Evolutionary conservation across 1,140 invertebrate genomes (phyloP).

Genomic region (Drosophila grimshawi): DNA sequence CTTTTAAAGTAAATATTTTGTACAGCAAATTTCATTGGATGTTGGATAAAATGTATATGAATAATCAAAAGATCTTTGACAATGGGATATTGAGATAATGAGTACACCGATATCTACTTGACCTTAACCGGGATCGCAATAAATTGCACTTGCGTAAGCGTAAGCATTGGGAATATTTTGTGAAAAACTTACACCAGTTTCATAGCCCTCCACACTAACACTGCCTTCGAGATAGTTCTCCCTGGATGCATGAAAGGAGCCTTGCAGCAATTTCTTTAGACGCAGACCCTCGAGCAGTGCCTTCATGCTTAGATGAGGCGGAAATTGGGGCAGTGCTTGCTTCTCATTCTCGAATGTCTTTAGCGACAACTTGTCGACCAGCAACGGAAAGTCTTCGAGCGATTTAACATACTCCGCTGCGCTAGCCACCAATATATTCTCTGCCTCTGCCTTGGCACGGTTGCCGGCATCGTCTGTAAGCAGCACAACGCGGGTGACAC

Average conservation of each 20-base stretch:
- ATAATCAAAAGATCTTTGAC: no score
- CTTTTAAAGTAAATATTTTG: no score
- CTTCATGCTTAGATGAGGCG: slow-evolving; percentile 92
- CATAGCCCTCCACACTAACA: slow-evolving; percentile 91
- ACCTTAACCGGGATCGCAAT: no score
- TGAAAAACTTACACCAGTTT: slow-evolving; percentile 88
- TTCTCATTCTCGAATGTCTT: slow-evolving; percentile 88
- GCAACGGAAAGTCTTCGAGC: slow-evolving; percentile 87
- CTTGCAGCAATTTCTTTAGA: slow-evolving; percentile 91
- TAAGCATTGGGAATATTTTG: no score
- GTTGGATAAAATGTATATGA: no score
- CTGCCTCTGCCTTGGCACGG: slow-evolving; percentile 88
- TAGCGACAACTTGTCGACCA: slow-evolving; percentile 93
- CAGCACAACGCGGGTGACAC: slow-evolving; percentile 89
- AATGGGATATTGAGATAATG: no score
- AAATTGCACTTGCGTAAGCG: no score
- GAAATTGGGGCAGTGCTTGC: slow-evolving; percentile 90
- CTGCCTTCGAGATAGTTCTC: slow-evolving; percentile 98
- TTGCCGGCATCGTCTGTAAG: slow-evolving; percentile 95
- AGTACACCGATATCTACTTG: no score
- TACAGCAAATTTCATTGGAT: no score
- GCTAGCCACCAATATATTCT: slow-evolving; percentile 88
- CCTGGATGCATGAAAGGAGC: slow-evolving; percentile 92
- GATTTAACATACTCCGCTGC: slow-evolving; percentile 90
- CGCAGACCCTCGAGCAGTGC: slow-evolving; percentile 93